Conservation (phyloP, 2,113 vertebrate genomes). For the Casuarius casuarius region DNA sequence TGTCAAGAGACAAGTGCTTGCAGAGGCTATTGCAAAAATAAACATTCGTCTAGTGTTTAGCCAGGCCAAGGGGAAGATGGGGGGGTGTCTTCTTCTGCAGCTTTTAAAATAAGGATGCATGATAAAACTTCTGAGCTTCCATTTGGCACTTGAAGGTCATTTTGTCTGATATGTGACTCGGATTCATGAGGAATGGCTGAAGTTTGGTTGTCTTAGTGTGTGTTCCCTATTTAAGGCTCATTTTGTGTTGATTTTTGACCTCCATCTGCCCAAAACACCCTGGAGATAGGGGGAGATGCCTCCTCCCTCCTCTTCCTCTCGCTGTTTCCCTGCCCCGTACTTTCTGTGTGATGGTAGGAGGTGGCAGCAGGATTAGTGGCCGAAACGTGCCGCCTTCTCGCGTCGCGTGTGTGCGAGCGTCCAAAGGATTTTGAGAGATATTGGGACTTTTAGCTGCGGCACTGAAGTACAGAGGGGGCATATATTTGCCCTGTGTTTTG, state of each 20-base stretch:
- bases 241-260: neutral
- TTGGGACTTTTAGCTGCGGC: neutral
- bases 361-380: neutral
- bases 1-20: neutral
- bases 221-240: neutral
- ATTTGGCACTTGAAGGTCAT: neutral
- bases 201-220: too few relatives aligned
- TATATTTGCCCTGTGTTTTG: neutral
- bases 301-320: too few relatives aligned
- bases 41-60: neutral
- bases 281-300: too few relatives aligned
- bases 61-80: neutral
- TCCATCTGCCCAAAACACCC: too few relatives aligned
- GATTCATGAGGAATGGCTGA: neutral
- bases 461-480: neutral
- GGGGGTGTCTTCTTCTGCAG: neutral
- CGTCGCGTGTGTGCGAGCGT: neutral
- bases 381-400: neutral
- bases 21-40: neutral
- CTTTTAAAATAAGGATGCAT: neutral
- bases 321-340: too few relatives aligned
- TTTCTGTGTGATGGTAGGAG: too few relatives aligned
- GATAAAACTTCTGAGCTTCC: neutral
- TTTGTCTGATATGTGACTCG: neutral
- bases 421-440: neutral